Evolutionary conservation across 2,888 invertebrate genomes (phyloP).

Genomic region (Sisyra terminalis): DNA sequence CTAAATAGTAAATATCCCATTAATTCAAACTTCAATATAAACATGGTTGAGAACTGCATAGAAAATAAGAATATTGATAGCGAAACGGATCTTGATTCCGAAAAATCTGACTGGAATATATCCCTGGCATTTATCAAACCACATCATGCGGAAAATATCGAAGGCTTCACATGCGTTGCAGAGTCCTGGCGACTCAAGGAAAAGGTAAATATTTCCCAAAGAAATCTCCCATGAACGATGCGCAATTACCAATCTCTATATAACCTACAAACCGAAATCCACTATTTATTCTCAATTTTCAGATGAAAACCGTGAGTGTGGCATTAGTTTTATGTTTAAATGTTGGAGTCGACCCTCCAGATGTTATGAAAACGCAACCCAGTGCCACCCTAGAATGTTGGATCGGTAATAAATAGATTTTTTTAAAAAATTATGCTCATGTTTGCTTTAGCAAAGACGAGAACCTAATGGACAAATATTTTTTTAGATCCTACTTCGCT

Average conservation of each 20-base stretch:
- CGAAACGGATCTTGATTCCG: slow-evolving; percentile 12
- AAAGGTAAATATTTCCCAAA: slow-evolving; percentile 38
- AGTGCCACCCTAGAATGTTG: slow-evolving; percentile 93
- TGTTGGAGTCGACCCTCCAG: slow-evolving; percentile 99
- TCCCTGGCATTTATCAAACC: slow-evolving; percentile 57
- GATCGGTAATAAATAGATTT: slow-evolving; percentile 53
- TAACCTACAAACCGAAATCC: slow-evolving; percentile 3
- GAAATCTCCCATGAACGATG: slow-evolving; percentile 7
- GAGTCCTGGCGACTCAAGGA: slow-evolving; percentile 90
- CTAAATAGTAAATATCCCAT: too few species aligned
- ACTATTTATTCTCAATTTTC: slow-evolving; percentile 17
- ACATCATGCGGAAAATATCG: slow-evolving; percentile 56
- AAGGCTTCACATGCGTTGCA: slow-evolving; percentile 43
- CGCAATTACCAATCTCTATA: slow-evolving; percentile 7
- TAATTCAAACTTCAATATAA: too few species aligned
- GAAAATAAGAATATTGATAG: too few species aligned
- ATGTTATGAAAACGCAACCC: slow-evolving; percentile 91
- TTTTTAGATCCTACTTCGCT: slow-evolving; percentile 66
- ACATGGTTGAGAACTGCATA: too few species aligned
- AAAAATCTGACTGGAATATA: slow-evolving; percentile 46
- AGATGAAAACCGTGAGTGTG: slow-evolving; percentile 99
- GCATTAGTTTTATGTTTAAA: slow-evolving; percentile 94
- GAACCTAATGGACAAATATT: too few species aligned
- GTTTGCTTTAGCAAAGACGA: too few species aligned
- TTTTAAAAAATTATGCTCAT: slow-evolving; percentile 2